These are phyloP conservation scores for Macrophya alboannulata DNA, from an alignment of 2,888 invertebrate species.

Conservation along the genomic window DNA sequence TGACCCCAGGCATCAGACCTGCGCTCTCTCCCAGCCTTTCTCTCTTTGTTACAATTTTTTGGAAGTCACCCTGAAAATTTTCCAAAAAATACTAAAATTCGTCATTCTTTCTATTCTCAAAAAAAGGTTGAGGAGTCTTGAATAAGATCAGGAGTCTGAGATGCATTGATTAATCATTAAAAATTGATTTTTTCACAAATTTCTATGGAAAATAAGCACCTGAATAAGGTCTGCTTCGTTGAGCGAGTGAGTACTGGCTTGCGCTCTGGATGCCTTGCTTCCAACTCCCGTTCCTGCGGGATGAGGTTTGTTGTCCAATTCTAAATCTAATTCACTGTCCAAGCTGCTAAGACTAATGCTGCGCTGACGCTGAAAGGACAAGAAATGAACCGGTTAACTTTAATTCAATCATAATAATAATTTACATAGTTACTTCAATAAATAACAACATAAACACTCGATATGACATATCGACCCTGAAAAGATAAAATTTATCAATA, in stretches of 20 bases:
- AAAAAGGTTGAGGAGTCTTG: not conserved
- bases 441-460: slow-evolving; percentile 16
- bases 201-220: slow-evolving; percentile 78
- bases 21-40: slow-evolving; percentile 80
- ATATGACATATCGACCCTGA: not conserved
- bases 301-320: slow-evolving; percentile 80
- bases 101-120: no score
- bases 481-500: slow-evolving; percentile 46
- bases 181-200: not conserved
- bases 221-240: slow-evolving; percentile 92
- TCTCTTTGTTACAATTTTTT: slow-evolving; percentile 85
- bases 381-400: not conserved
- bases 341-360: slow-evolving; percentile 90
- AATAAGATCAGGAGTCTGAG: not conserved
- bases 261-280: slow-evolving; percentile 75
- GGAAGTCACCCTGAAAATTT: slow-evolving; percentile 86
- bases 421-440: not conserved
- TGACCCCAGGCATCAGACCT: slow-evolving; percentile 79
- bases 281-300: slow-evolving; percentile 80
- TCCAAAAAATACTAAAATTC: slow-evolving; percentile 37
- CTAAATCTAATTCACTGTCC: slow-evolving; percentile 91
- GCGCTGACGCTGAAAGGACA: slow-evolving; percentile 73
- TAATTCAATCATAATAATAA: slow-evolving; percentile 2
- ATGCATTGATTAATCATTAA: not conserved
- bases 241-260: slow-evolving; percentile 89